A percentile compares a stretch with the other conserved stretches of the same genome.
phyloP scores from a whole-genome alignment of 2,888 invertebrate genomes.

The Escarpia spicata region DNA sequence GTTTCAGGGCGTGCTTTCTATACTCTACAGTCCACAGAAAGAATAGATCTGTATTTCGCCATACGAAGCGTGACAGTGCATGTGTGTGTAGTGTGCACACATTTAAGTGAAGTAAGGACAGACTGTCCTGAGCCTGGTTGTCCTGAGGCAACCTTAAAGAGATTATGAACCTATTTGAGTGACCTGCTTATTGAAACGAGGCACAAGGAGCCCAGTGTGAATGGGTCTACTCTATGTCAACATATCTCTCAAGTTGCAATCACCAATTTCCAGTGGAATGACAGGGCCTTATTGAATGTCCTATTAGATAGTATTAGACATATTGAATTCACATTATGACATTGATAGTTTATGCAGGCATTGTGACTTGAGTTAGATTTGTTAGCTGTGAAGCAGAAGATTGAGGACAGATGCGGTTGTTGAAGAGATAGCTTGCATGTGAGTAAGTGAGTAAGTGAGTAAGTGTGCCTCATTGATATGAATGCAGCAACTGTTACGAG shows the following conservation, averaged over 20 bases:
- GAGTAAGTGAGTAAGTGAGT: background rate
- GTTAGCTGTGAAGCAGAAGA: background rate
- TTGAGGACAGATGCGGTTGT: background rate
- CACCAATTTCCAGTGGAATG: background rate
- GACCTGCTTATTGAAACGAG: background rate
- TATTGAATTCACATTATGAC: background rate
- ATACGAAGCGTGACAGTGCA: too few species aligned
- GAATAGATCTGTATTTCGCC: too few species aligned
- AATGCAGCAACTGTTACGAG: background rate
- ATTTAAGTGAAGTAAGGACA: background rate
- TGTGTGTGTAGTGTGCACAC: background rate
- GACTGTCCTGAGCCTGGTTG: background rate
- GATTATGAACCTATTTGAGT: background rate
- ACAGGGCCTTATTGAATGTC: background rate
- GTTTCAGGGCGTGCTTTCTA: background rate
- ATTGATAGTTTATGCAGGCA: background rate
- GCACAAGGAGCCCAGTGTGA: background rate
- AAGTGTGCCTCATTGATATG: background rate
- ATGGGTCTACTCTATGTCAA: background rate
- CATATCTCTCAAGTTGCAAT: background rate
- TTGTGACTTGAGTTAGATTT: background rate
- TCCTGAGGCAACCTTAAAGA: background rate
- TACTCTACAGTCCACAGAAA: background rate
- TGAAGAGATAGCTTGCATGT: background rate
- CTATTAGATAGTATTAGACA: background rate